Base-by-base conservation (phyloP, 2,797 vertebrate genomes). In the Harpagifer antarcticus region DNA sequence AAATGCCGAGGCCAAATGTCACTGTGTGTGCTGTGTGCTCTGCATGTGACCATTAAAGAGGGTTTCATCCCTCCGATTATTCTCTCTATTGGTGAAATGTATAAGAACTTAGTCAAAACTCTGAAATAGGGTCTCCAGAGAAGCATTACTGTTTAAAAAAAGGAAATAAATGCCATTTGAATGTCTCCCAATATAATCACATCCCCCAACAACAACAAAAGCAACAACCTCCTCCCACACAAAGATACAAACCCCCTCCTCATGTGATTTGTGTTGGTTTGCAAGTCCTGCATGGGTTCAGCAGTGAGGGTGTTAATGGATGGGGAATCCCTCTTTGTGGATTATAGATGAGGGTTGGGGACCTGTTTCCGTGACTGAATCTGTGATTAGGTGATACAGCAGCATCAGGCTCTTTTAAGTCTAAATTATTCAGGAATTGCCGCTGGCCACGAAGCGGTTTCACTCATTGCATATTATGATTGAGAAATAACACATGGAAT, bases 361-460 rank as follows among this genome's bases (percentile, higher is more conserved):
- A 82, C 86, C 84, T 78, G 81, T 27, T 90, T 91, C 76, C 62
- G 50, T 87, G 82, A 81, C 85, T 86, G 83, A 85, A 86, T 88
- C 72, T 76, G 83, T 61, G 79, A 91, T 78, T 82, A 81, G 81
- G 69, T 54, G 69, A 86, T 81, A 54, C 58, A 72, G 63, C 45
- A 42, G 79, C 71, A 68, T 81, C 66, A n/a, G 79, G 47, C 68
- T 52, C 49, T 60, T 85, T 72, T 61, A 64, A 56, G 67, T 17
- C 57, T 89, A 55, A 87, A 89, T 91, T 83, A 92, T 90, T 82
- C 80, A 90, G 69, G 20, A 68, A 74, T 61, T 0, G 57, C 78
- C 66, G 56, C 76, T 9, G 75, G 78, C 68, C 56, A 0, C 40
- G 23, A 9, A 31, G 27, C 61, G 45, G 76, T 68, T 79, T 44